A percentile compares a stretch with the other conserved stretches of the same genome.
Conservation (phyloP, 2,113 vertebrate genomes). For the Leiothrix lutea region DNA sequence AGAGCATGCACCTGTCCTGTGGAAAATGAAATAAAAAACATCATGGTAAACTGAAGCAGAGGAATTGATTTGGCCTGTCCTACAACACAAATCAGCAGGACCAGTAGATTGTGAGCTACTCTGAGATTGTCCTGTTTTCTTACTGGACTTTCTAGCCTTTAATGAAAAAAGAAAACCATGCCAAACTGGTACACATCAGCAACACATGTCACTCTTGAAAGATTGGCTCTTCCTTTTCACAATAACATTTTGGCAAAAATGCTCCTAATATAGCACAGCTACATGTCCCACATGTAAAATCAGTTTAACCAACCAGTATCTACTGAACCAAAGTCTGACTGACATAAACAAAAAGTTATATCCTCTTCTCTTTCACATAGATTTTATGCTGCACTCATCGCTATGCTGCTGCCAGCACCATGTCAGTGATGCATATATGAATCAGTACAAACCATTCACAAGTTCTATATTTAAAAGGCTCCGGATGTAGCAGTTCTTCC, state of each 20-base stretch:
- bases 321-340: conserved; percentile 38
- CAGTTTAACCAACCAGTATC: neutral
- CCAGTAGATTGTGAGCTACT: neutral
- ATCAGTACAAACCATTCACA: conserved; percentile 69
- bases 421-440: conserved; percentile 70
- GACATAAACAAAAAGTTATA: conserved; percentile 61
- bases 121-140: neutral
- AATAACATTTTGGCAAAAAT: neutral
- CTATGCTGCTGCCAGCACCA: conserved; percentile 52
- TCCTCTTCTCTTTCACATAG: conserved; percentile 30
- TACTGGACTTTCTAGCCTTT: neutral
- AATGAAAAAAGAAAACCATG: neutral
- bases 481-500: conserved; percentile 67
- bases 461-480: conserved; percentile 67
- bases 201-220: neutral
- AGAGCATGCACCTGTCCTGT: neutral
- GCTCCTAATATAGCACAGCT: neutral
- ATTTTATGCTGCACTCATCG: conserved; percentile 58
- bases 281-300: neutral
- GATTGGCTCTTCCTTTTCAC: neutral
- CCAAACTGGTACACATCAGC: neutral
- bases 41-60: fast-evolving
- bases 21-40: neutral
- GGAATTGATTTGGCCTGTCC: neutral
- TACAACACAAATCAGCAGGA: neutral